Conservation (phyloP, 1,140 invertebrate species). For the Stegodyphus mimosarum region DNA sequence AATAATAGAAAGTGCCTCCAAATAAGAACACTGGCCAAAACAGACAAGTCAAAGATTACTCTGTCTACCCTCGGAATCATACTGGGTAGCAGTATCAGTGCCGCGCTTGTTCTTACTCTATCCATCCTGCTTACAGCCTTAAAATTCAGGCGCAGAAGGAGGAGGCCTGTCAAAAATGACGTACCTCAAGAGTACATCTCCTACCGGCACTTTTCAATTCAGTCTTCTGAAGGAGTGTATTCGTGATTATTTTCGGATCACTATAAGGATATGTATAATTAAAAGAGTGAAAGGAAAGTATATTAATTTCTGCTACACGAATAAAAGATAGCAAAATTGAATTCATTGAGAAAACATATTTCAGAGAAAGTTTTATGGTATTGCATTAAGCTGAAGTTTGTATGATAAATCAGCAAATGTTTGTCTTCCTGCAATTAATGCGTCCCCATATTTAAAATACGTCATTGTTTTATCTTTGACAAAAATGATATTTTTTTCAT, state of each 20-base stretch:
- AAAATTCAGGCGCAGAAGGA: constrained; percentile 84
- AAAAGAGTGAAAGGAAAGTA: background rate
- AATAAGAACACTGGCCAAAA: constrained; percentile 62
- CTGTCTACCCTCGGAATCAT: constrained; percentile 78
- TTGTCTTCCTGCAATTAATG: no score
- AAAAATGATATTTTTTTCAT: no score
- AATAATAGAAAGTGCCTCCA: constrained; percentile 64
- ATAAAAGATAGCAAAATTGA: background rate
- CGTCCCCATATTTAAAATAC: no score
- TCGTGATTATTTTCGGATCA: constrained; percentile 24
- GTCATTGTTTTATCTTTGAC: no score
- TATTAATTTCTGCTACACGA: background rate
- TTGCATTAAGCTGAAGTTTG: no score
- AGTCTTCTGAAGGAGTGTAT: constrained; percentile 66
- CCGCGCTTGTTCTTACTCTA: constrained; percentile 84
- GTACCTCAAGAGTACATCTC: constrained; percentile 78
- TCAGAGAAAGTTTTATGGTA: background rate
- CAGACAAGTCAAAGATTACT: constrained; percentile 62
- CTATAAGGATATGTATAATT: background rate
- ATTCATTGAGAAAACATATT: background rate
- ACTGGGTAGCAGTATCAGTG: constrained; percentile 85
- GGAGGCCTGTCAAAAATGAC: constrained; percentile 71
- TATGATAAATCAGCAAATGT: no score
- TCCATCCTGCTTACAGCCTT: constrained; percentile 84
- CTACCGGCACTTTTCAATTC: constrained; percentile 73